Evolutionary conservation across 2,113 vertebrate species (phyloP), one percentile per base, ranked within the genome.

Genomic region (Hippopotamus amphibius): DNA sequence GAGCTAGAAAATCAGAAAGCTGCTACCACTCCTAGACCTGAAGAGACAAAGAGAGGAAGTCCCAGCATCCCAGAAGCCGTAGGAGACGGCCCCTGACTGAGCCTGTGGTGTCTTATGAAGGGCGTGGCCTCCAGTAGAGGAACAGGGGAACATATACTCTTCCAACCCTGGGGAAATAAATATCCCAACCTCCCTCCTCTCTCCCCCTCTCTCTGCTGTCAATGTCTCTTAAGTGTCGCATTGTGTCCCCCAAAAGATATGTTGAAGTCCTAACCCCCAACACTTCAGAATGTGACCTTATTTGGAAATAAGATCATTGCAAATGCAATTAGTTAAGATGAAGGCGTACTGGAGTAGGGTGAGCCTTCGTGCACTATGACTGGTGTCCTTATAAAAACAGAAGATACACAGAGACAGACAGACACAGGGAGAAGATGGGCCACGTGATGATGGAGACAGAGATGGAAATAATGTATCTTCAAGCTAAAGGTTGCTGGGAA

Each of bases 401-500:
- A 57, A 61, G 63, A 22, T 33, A 46, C 14, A 21, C 1, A 17
- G 11, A 82, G 30, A 90, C 11, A 28, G 46, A 50, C 2, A 10
- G 46, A 41, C 5, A 9, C 3, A 33, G 3, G 21, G 28, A 26
- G 16, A 26, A 80, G 43, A 24, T 0, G 30, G 30, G 41, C 33
- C 76, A 8, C 7, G 6, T 59, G 12, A 24, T 13, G 8, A 17
- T 14, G 22, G 59, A 71, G 46, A 21, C 26, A 41, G 71, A 61
- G 65, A 33, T 0, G 5, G 10, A 14, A 41, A 12, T 3, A 37
- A 59, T 5, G 2, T 1, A 2, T 30, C 14, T 14, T 16, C 6
- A 48, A 84, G 21, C 61, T 33, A 59, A 46, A 53, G 22, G 1
- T 19, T 71, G 33, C 16, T 50, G 19, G 11, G 21, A 77, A 79